These are phyloP conservation scores for Sylvia atricapilla DNA, from an alignment of 2,113 vertebrate genomes.

Conservation along the genomic window DNA sequence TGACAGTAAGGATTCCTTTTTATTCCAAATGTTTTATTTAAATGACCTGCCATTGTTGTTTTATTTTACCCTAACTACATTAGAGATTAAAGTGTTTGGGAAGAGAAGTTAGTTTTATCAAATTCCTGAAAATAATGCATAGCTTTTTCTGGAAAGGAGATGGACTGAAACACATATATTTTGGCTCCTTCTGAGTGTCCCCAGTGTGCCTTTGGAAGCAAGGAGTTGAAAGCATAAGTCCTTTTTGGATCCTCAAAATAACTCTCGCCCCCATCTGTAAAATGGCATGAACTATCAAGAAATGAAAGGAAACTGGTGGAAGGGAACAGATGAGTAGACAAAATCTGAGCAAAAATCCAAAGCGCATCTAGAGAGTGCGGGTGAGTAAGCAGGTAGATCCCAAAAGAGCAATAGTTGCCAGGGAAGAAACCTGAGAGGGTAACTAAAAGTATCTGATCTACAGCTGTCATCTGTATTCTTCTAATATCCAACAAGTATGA, in stretches of 20 bases:
- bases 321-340: not conserved
- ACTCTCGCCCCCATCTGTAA: not conserved
- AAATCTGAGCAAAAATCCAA: not conserved
- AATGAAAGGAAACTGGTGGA: not conserved
- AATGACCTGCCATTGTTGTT: not conserved
- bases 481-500: not conserved
- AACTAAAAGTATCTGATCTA: not conserved
- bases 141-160: not conserved
- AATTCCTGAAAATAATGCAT: not conserved
- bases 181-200: not conserved
- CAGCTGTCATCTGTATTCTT: not conserved
- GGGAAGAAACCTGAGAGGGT: not conserved
- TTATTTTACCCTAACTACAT: not conserved
- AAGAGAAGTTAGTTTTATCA: not conserved
- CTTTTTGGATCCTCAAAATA: not conserved
- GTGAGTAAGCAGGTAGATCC: not conserved
- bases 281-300: not conserved
- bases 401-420: not conserved
- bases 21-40: not conserved
- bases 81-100: not conserved
- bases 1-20: not conserved
- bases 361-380: not conserved
- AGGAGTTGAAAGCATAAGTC: not conserved
- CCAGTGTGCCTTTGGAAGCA: not conserved
- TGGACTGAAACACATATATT: not conserved